phyloP scores from a whole-genome alignment of 2,888 invertebrate species.

The Cantharis rufa region DNA sequence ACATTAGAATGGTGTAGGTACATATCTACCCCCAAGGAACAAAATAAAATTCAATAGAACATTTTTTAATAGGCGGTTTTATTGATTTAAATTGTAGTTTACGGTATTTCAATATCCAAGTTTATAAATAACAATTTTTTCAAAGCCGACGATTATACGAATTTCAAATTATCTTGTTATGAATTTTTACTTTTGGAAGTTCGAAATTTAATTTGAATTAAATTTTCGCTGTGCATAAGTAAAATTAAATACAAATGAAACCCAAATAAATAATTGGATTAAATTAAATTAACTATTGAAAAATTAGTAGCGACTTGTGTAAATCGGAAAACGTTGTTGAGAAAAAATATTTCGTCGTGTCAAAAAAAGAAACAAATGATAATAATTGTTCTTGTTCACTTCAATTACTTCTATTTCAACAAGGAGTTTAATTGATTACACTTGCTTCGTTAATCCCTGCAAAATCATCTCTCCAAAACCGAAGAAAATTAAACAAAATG shows the following conservation, averaged over 20 bases:
- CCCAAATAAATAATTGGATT: not conserved
- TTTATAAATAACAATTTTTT: not conserved
- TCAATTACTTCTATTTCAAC: conserved; percentile 20
- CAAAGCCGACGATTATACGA: no score
- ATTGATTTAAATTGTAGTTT: not conserved
- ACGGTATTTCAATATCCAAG: not conserved
- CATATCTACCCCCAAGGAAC: no score
- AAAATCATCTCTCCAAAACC: not conserved
- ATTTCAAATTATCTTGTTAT: not conserved
- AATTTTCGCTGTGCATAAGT: not conserved
- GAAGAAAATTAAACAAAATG: not conserved
- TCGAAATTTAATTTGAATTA: not conserved
- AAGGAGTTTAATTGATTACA: conserved; percentile 26
- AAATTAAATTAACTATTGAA: not conserved
- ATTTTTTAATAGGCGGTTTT: not conserved
- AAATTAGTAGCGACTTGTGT: not conserved
- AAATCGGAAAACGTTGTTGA: not conserved
- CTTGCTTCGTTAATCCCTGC: conserved; percentile 14
- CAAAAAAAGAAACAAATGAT: conserved; percentile 10
- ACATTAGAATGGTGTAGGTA: no score
- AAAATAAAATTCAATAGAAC: not conserved
- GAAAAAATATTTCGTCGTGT: not conserved
- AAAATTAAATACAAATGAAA: not conserved
- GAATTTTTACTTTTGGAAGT: not conserved
- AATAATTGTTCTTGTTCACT: conserved; percentile 21